A percentile compares a stretch with the other conserved stretches of the same genome.
Conservation (phyloP, 2,113 vertebrate genomes). For the Eubucco bourcierii region DNA sequence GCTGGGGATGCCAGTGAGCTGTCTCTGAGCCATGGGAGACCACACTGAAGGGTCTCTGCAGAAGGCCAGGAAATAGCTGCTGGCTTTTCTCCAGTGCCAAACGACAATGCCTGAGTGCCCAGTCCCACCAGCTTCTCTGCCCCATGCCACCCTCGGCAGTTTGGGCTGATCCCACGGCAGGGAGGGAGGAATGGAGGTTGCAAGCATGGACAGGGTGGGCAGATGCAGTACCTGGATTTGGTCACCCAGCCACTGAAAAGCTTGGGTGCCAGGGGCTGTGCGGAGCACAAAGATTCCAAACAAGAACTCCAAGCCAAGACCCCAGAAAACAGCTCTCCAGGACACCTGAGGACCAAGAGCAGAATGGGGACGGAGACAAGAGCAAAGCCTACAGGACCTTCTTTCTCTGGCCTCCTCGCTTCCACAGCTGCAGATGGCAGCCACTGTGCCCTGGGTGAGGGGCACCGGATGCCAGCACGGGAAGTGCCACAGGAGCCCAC, state of each 20-base stretch:
- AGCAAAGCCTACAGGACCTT: background rate
- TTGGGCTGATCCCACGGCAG: background rate
- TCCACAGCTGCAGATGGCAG: background rate
- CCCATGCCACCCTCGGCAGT: background rate
- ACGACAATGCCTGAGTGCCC: background rate
- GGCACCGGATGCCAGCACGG: background rate
- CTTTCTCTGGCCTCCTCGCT: background rate
- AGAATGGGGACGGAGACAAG: background rate
- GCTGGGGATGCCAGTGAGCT: background rate
- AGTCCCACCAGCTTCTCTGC: background rate
- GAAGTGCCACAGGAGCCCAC: background rate
- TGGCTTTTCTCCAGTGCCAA: background rate
- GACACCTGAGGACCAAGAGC: constrained; percentile 76
- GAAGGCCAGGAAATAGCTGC: background rate
- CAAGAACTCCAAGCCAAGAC: constrained; percentile 88
- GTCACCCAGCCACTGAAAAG: constrained; percentile 89
- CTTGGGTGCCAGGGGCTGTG: constrained; percentile 81
- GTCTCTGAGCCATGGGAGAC: background rate
- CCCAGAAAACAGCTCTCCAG: constrained; percentile 89
- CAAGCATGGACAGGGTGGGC: background rate
- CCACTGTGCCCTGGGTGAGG: background rate
- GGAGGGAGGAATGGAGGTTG: background rate
- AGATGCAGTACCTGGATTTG: constrained; percentile 86
- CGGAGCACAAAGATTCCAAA: constrained; percentile 90
- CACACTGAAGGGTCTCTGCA: background rate